Percentiles rank a stretch among this genome's conserved stretches.
These are phyloP conservation scores for Acanthosepion lycidas DNA, from an alignment of 2,888 invertebrate species.

Conservation along the genomic window DNA sequence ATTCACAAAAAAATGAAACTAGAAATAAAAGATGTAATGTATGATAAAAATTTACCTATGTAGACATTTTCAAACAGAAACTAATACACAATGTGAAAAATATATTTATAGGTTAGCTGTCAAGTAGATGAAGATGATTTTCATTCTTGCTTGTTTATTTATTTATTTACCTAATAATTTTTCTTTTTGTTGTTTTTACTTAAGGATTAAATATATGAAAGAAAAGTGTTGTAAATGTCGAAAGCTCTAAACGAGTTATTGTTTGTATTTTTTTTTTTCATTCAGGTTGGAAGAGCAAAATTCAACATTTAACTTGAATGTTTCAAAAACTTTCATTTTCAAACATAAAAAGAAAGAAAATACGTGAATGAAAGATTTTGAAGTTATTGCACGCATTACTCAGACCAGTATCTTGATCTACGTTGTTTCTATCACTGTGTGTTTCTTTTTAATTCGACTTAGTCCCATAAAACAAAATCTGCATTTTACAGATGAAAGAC, in stretches of 20 bases:
- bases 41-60: too few relatives aligned
- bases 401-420: too few relatives aligned
- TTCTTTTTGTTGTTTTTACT: neutral
- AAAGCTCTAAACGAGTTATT: neutral
- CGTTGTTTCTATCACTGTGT: too few relatives aligned
- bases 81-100: too few relatives aligned
- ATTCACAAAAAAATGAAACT: too few relatives aligned
- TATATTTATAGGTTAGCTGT: neutral
- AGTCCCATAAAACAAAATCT: too few relatives aligned
- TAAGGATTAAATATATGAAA: neutral
- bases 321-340: neutral
- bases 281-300: neutral
- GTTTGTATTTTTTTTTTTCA: neutral
- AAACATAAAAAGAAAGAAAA: neutral
- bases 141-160: neutral
- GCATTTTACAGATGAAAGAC: too few relatives aligned
- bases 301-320: neutral
- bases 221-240: neutral
- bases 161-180: neutral
- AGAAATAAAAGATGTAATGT: too few relatives aligned
- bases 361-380: too few relatives aligned
- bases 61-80: too few relatives aligned
- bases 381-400: too few relatives aligned
- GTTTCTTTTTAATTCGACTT: too few relatives aligned
- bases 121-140: neutral